Percentiles rank a stretch among this genome's conserved stretches.
These are phyloP conservation scores for Crepidodera aurea DNA, from an alignment of 2,888 invertebrate species.

Conservation along the genomic window DNA sequence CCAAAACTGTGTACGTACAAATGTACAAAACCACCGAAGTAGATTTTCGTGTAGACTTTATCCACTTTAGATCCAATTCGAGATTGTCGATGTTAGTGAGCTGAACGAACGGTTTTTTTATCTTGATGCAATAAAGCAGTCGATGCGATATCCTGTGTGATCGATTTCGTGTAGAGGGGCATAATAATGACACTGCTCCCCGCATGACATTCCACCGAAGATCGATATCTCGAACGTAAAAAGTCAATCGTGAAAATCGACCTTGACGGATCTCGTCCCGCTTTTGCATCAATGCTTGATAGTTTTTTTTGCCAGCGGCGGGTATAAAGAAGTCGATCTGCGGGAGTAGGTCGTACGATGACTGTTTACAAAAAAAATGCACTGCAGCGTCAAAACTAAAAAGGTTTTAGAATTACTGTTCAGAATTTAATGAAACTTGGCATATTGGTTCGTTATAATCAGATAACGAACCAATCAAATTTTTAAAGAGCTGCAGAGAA, in stretches of 20 bases:
- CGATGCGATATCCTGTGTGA: not conserved
- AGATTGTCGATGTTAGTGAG: not conserved
- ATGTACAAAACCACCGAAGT: too few relatives aligned
- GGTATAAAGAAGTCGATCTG: too few relatives aligned
- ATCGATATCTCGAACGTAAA: constrained; percentile 12
- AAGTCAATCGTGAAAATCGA: constrained; percentile 13
- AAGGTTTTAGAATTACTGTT: too few relatives aligned
- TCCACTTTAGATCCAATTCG: not conserved
- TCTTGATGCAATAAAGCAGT: not conserved
- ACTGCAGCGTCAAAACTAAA: too few relatives aligned
- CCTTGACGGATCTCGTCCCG: constrained; percentile 2
- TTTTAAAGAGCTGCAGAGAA: too few relatives aligned
- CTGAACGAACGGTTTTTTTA: not conserved
- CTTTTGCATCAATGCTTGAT: constrained; percentile 2
- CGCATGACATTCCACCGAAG: constrained; percentile 7
- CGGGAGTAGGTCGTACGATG: too few relatives aligned
- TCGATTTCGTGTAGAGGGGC: not conserved
- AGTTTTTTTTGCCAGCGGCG: not conserved
- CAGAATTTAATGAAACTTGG: too few relatives aligned
- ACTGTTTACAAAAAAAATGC: too few relatives aligned
- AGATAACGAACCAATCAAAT: too few relatives aligned
- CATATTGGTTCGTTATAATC: too few relatives aligned
- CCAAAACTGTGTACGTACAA: too few relatives aligned
- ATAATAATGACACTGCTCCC: not conserved
- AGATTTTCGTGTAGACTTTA: too few relatives aligned